Evolutionary conservation across 2,797 vertebrate species (phyloP), one percentile per base, ranked within the genome.

Genomic region (Brachyalestes nurse): DNA sequence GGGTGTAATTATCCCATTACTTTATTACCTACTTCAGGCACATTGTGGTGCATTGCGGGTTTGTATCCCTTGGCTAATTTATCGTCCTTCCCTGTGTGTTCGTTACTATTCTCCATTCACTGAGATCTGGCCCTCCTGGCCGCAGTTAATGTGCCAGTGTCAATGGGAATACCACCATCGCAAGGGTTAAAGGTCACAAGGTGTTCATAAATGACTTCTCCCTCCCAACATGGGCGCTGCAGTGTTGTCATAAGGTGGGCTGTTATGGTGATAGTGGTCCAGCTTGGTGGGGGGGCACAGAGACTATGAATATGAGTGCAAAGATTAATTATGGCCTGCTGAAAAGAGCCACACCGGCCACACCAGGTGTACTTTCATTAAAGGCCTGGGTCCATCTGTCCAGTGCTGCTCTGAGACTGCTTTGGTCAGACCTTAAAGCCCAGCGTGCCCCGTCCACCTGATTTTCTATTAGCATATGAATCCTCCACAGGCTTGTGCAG

Each of bases 51-150:
- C 87, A 89, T 88, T 73, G 25, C 0, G 82, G 79, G 86, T 82
- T 77, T 6, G 75, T 86, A 87, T 89, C 90, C 90, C 88, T 86
- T 86, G 76, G 87, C 83, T 90, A 90, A 84, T 91, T 91, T 90
- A 90, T 92, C 88, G 90, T 93, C 83, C 91, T 81, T 86, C 86
- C 84, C 87, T 88, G 78, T 90, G 87, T 88, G 86, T 90, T 90
- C 84, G 40, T 83, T 88, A 87, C 17, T 90, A 91, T 91, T 92
- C 88, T 88, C 69, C 86, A 85, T 89, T 87, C 88, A 85, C 88
- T 89, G 84, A 72, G 13, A 76, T 83, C 71, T 86, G 85, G 80
- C 67, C 70, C 86, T 82, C 86, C 0, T 77, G 85, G 83, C 89
- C 85, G 86, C 82, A 87, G 87, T 91, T 90, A 81, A 88, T 84